Evolutionary conservation across 2,113 vertebrate species (phyloP).

Genomic region (Saguinus imperator): DNA sequence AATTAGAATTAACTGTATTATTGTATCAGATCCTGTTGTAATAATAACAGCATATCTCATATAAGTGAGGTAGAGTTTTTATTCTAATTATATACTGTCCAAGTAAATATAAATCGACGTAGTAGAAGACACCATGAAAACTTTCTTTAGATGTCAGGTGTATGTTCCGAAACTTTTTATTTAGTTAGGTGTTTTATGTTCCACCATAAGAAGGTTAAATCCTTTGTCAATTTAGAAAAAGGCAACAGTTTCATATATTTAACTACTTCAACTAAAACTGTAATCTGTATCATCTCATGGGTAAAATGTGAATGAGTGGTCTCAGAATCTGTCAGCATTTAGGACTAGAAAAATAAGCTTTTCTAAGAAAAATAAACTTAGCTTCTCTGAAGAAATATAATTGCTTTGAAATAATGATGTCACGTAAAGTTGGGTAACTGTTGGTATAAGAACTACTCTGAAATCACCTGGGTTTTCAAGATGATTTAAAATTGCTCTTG

Average conservation of each 20-base stretch:
- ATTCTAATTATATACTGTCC: neutral
- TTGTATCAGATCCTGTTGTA: neutral
- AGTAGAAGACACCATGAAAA: neutral
- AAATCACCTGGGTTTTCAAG: neutral
- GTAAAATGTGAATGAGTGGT: constrained; percentile 59
- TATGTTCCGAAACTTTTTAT: neutral
- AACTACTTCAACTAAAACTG: constrained; percentile 34
- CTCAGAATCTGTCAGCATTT: constrained; percentile 52
- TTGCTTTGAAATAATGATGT: neutral
- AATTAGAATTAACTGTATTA: neutral
- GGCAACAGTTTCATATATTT: constrained; percentile 2
- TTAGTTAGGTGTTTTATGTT: neutral
- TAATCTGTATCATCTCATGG: constrained; percentile 38
- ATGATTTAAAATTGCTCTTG: neutral
- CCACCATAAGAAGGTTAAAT: neutral
- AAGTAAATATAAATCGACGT: neutral
- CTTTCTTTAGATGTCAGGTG: neutral
- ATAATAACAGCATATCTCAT: neutral
- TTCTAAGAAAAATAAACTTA: neutral
- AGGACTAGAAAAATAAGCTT: neutral
- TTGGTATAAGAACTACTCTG: neutral
- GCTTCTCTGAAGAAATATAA: neutral
- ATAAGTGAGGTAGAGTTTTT: neutral
- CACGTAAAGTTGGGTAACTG: neutral
- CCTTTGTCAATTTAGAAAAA: neutral